Base-by-base conservation (phyloP, 2,888 invertebrate genomes). In the Tholera decimalis region DNA sequence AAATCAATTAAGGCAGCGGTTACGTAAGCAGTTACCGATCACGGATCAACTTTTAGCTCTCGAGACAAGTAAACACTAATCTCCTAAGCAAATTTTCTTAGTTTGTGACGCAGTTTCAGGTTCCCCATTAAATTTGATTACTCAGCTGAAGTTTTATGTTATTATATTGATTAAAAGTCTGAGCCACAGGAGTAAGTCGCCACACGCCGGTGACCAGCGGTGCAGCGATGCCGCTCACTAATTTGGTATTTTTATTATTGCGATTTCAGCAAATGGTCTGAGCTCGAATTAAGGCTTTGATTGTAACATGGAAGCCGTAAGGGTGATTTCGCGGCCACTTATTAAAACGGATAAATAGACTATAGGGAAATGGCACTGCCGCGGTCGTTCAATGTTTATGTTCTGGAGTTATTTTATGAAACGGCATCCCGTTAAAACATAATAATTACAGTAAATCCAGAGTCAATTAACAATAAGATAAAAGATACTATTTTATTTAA, bases 21-120 rank as follows among this genome's bases (percentile, higher is more conserved):
- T 62, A 43, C 30, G 62, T 43, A 24, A 49, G 30, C 75, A 57
- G 51, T 43, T 15, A 41, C 30, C n/a, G 39, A 70, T 75, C 63
- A 30, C 18, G 22, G 44, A 30, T 55, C 57, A 63, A 75, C 75
- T 73, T 75, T 54, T 46, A 28, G 22, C 39, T 61, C 41, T 24
- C 28, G 41, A 30, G 20, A 64, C 8, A 20, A 69, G 30, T 46
- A 35, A 73, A 8, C 46, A 62, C 62, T 74, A 68, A 63, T 43
- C 39, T 59, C 22, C 20, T 30, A 56, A 59, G n/a, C 51, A 57
- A 68, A 73, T 53, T 26, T 51, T 53, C 53, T 35, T 54, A 75
- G 30, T 56, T 54, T 20, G 22, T 53, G 41, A 44, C 20, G 20
- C 26, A 61, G 51, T 60, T 54, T 50, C 13, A 50, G 53, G 7